Evolutionary conservation across 1,140 invertebrate species (phyloP).

Genomic region (Aphelenchoides besseyi): DNA sequence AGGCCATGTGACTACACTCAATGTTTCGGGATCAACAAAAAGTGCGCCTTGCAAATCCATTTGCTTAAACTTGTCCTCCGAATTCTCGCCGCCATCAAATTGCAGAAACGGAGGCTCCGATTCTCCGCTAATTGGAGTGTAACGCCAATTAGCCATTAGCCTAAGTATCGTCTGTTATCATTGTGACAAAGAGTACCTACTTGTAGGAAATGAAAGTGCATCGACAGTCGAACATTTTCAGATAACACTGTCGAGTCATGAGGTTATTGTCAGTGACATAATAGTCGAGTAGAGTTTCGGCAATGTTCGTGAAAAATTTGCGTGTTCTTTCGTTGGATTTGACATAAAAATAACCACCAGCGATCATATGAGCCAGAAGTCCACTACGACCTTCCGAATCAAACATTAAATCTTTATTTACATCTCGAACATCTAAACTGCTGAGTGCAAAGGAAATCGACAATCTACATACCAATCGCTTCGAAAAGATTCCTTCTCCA

Average conservation of each 20-base stretch:
- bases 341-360: slow-evolving; percentile 47
- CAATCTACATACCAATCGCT: slow-evolving; percentile 30
- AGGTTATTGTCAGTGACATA: slow-evolving; percentile 50
- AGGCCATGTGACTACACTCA: not conserved
- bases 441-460: not conserved
- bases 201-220: slow-evolving; percentile 43
- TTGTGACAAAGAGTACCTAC: not conserved
- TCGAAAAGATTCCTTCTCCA: slow-evolving; percentile 47
- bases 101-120: slow-evolving; percentile 31
- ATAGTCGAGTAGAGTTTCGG: slow-evolving; percentile 34
- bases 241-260: slow-evolving; percentile 40
- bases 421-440: not conserved
- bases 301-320: slow-evolving; percentile 35
- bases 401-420: slow-evolving; percentile 32
- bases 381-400: slow-evolving; percentile 41
- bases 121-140: not conserved
- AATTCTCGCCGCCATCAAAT: slow-evolving; percentile 40
- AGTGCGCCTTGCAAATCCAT: slow-evolving; percentile 31
- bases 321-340: slow-evolving; percentile 25
- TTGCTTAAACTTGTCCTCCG: slow-evolving; percentile 40
- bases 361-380: slow-evolving; percentile 36
- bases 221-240: slow-evolving; percentile 12
- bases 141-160: slow-evolving; percentile 46
- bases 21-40: slow-evolving; percentile 32
- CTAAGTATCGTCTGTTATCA: slow-evolving; percentile 21